Evolutionary conservation across 2,888 invertebrate species (phyloP).

Genomic region (Antitype chi): DNA sequence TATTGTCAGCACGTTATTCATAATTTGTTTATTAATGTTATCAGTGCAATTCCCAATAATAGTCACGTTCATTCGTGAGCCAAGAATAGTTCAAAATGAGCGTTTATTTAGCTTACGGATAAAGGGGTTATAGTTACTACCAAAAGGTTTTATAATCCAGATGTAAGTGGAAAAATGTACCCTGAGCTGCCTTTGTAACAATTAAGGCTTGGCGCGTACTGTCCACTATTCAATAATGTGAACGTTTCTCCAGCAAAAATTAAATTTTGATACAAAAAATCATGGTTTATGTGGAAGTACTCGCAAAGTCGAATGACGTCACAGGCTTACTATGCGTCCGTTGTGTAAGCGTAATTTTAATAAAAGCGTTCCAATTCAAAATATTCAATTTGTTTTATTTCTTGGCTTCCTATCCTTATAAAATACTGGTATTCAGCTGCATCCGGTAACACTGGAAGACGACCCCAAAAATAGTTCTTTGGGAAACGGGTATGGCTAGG

Average conservation of each 20-base stretch:
- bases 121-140: neutral
- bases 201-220: conserved; percentile 1
- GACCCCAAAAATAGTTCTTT: too few relatives aligned
- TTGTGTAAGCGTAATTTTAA: conserved; percentile 47
- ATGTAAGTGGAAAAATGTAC: neutral
- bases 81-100: conserved; percentile 48
- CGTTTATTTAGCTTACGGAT: conserved; percentile 19
- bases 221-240: neutral
- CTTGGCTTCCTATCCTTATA: too few relatives aligned
- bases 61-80: conserved; percentile 16
- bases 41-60: conserved; percentile 41
- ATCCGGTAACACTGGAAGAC: too few relatives aligned
- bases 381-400: conserved; percentile 16
- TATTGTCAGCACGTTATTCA: conserved; percentile 49
- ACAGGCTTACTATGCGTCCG: conserved; percentile 39
- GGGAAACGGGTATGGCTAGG: too few relatives aligned
- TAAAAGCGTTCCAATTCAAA: conserved; percentile 53
- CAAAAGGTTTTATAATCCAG: neutral
- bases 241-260: neutral
- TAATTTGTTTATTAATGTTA: conserved; percentile 43
- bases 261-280: conserved; percentile 3
- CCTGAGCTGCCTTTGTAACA: neutral
- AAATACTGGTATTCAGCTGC: too few relatives aligned
- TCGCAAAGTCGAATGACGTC: conserved; percentile 14
- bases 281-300: conserved; percentile 4